These are phyloP conservation scores for Phengaris arion DNA, from an alignment of 2,888 invertebrate genomes.

Conservation along the genomic window DNA sequence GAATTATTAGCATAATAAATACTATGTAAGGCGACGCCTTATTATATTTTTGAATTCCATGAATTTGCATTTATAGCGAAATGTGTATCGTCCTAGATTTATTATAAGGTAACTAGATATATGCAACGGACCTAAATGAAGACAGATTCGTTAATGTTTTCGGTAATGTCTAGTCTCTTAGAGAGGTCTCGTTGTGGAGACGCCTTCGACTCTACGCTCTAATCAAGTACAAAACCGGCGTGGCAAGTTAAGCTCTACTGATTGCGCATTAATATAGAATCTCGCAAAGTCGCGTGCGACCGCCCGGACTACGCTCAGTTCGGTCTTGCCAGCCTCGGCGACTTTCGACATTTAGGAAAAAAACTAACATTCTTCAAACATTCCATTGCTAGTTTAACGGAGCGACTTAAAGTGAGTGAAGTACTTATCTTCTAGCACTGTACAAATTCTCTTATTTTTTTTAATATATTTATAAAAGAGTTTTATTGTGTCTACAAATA, in stretches of 20 bases:
- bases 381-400: constrained; percentile 64
- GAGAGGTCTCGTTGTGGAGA: constrained; percentile 58
- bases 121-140: constrained; percentile 62
- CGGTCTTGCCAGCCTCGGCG: constrained; percentile 51
- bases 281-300: constrained; percentile 36
- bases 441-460: constrained; percentile 50
- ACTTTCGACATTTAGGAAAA: constrained; percentile 46
- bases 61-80: constrained; percentile 80
- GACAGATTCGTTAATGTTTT: constrained; percentile 65
- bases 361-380: constrained; percentile 59
- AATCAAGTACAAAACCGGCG: constrained; percentile 73
- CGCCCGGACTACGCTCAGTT: constrained; percentile 38
- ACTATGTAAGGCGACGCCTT: constrained; percentile 65
- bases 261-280: constrained; percentile 39
- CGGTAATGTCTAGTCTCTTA: constrained; percentile 73
- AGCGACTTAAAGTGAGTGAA: constrained; percentile 77
- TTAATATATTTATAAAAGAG: constrained; percentile 39
- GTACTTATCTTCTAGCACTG: constrained; percentile 65
- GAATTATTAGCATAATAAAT: constrained; percentile 76
- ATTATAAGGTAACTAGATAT: constrained; percentile 72
- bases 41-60: constrained; percentile 77
- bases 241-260: constrained; percentile 51
- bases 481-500: constrained; percentile 32
- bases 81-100: constrained; percentile 78
- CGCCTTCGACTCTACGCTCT: constrained; percentile 53